Evolutionary conservation across 2,888 invertebrate genomes (phyloP), one percentile per base, ranked within the genome.

Genomic region (Pollenia amentaria): DNA sequence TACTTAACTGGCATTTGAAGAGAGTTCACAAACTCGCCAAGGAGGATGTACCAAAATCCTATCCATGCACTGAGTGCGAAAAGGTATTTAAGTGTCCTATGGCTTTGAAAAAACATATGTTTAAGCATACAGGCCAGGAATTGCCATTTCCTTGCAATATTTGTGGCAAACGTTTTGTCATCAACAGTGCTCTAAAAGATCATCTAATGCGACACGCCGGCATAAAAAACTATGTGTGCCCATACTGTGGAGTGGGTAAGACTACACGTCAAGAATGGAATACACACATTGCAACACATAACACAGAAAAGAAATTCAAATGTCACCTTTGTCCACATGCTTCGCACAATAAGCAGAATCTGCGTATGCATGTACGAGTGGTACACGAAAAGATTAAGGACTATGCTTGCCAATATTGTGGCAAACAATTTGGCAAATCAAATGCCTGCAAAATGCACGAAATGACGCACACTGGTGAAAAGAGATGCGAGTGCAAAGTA

Each of bases 181-280:
- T 92, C 14, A 92, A 92, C 62, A 91, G 92, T 44, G 93, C 93
- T 1, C 89, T 93, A 4, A 90, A 92, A 65, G 93, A 93, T 84
- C 93, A 93, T 81, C 82, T 92, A 18, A 92, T 92, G 90, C 91
- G 93, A 0, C 93, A 93, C 80, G 92, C 92, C 0, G 93, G 93
- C n/a, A 92, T 93, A 67, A 92, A 92, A 79, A 93, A 93, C 44
- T 93, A 92, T 62, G 92, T 93, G 2, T 93, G 93, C 53, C 92
- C 93, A 0, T 92, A 92, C 53, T 93, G 93, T 62, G 93, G 92
- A 4, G 91, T 92, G 21, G 92, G 91, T 14, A 93, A 92, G 73
- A 92, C 93, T 1, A 93, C 92, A 3, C 88, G 92, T 0, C 92
- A 92, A 60, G 92, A 92, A 69, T 90, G 93, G 90, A 92, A 93